Evolutionary conservation across 2,888 invertebrate species (phyloP), one percentile per base, ranked within the genome.

Genomic region (Pseudococcus jackbeardsleyi): DNA sequence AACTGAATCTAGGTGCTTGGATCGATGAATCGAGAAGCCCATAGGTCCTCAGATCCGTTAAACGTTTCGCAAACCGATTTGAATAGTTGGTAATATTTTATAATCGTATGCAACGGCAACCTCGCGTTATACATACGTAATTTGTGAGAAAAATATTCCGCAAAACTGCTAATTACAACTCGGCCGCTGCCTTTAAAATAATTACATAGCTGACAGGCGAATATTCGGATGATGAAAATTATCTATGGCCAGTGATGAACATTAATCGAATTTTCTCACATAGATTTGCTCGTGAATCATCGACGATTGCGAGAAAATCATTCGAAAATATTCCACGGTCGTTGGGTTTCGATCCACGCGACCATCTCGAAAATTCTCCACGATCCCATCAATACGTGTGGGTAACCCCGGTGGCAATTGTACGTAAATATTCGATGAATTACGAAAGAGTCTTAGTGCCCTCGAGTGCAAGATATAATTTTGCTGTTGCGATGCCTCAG

Each of bases 141-240:
- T 64, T 64, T 64, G 64, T 64, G 64, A 64, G 64, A 64, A 64
- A 64, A 64, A 64, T 64, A 64, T 64, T 64, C 64, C 64, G 64
- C 64, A 64, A 64, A 64, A 64, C 22, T 22, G 64, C 64, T 64
- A 64, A 64, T 64, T 64, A 64, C 64, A 64, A 22, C 22, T 11
- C 64, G 64, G 22, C 9, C 12, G 19, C 64, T 64, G 64, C 12
- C 7, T 64, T 22, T 22, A 19, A n/a, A 19, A 11, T 64, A 64
- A 64, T 64, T 64, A 64, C 64, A 64, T 64, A 64, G 64, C 64
- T 64, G 64, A 64, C 64, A 64, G 64, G 64, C 64, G 64, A 64
- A 64, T 64, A 33, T 22, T 64, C 6, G 19, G 64, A 64, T 22
- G 64, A 64, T 64, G 64, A 22, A 22, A 64, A 64, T 1, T 22